Percentiles rank a stretch among this genome's conserved stretches.
Evolutionary conservation across 2,113 vertebrate species (phyloP).

Genomic region (Bubalus kerabau): DNA sequence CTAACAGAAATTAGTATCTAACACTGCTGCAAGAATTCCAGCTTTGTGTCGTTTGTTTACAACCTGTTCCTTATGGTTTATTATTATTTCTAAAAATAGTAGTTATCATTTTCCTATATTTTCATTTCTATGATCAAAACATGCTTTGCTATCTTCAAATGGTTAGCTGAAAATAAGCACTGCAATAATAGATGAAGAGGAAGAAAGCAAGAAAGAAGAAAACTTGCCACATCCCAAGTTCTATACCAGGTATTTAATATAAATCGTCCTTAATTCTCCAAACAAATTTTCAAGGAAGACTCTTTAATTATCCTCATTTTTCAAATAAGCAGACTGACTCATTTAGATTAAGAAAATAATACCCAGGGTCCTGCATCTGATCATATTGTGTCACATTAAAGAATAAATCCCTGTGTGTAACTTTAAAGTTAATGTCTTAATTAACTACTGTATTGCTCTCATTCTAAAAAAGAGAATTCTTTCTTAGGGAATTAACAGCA

Average conservation of each 20-base stretch:
- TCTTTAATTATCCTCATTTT: not conserved
- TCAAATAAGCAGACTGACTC: not conserved
- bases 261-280: not conserved
- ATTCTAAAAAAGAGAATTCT: not conserved
- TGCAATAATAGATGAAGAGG: not conserved
- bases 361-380: not conserved
- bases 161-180: not conserved
- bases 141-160: not conserved
- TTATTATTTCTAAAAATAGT: not conserved
- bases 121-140: not conserved
- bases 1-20: not conserved
- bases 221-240: not conserved
- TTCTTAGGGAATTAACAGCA: not conserved
- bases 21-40: not conserved
- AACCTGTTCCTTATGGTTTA: not conserved
- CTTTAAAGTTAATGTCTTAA: not conserved
- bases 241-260: not conserved
- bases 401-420: not conserved
- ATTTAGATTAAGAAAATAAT: not conserved
- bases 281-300: not conserved
- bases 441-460: not conserved
- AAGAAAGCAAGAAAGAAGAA: not conserved
- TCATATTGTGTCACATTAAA: not conserved
- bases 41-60: not conserved
- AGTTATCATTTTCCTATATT: not conserved